Evolutionary conservation across 2,888 invertebrate genomes (phyloP).

Genomic region (Fissipunctia ypsillon): DNA sequence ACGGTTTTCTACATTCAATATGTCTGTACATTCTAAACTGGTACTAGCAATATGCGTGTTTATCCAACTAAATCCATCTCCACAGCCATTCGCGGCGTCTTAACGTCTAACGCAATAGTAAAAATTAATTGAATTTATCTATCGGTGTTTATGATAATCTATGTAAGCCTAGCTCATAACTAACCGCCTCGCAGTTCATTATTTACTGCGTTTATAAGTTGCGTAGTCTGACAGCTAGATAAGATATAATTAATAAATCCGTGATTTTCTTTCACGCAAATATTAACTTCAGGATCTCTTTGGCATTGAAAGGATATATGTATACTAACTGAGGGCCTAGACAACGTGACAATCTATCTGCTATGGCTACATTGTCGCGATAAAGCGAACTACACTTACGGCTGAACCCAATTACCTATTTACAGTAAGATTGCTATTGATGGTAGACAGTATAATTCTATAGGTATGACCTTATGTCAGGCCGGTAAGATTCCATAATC

Average conservation of each 20-base stretch:
- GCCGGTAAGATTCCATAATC: too few species aligned
- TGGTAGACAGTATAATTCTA: too few species aligned
- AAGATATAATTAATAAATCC: conserved; percentile 38
- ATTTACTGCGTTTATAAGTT: conserved; percentile 49
- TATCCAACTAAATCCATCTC: neutral
- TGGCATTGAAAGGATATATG: neutral
- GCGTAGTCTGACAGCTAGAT: conserved; percentile 33
- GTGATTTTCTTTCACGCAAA: conserved; percentile 27
- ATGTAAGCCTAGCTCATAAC: conserved; percentile 49
- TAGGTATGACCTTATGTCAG: too few species aligned
- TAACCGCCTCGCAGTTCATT: conserved; percentile 44
- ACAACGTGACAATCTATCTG: neutral
- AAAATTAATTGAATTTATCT: conserved; percentile 59
- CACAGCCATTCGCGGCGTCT: conserved; percentile 27
- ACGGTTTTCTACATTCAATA: neutral
- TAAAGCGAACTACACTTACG: too few species aligned
- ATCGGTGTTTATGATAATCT: conserved; percentile 61
- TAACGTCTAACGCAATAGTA: conserved; percentile 54
- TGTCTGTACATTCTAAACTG: conserved; percentile 17
- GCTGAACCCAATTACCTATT: too few species aligned
- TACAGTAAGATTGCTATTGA: too few species aligned
- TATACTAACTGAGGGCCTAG: neutral
- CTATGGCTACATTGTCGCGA: too few species aligned
- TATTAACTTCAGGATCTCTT: conserved; percentile 8
- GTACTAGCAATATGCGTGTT: conserved; percentile 15